A percentile compares a stretch with the other conserved stretches of the same genome.
Conservation (phyloP, 2,113 vertebrate genomes). For the Tympanuchus pallidicinctus region DNA sequence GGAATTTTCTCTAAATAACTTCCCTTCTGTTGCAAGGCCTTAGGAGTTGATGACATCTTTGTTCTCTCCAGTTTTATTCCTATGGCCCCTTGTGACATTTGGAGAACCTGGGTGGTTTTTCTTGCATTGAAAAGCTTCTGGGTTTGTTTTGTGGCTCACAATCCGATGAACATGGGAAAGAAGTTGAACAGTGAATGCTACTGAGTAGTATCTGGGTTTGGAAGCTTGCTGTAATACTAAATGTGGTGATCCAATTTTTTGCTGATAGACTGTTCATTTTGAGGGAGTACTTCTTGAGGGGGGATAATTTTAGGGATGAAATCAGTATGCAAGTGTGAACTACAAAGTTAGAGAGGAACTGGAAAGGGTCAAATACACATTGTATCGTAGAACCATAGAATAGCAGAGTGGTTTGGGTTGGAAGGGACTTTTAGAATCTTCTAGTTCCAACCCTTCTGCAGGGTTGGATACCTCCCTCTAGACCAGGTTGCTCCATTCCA, state of each 20-base stretch:
- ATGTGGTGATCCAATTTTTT: background rate
- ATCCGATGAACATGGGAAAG: accelerated
- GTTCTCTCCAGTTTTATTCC: background rate
- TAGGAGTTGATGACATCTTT: background rate
- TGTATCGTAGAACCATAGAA: too few relatives aligned
- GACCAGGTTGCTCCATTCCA: too few relatives aligned
- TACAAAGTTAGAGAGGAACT: background rate
- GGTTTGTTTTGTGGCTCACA: background rate
- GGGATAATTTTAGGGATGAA: background rate
- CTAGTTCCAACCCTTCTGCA: too few relatives aligned
- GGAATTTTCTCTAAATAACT: background rate
- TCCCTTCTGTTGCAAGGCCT: background rate
- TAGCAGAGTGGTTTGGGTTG: too few relatives aligned
- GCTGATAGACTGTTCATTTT: background rate
- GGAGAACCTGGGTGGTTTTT: background rate
- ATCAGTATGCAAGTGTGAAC: background rate
- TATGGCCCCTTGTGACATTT: background rate
- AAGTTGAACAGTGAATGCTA: background rate
- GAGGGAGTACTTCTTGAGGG: background rate
- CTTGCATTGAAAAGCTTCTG: background rate
- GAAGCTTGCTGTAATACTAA: background rate
- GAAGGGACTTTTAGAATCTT: too few relatives aligned
- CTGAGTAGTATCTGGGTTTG: background rate
- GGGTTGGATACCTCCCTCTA: too few relatives aligned
- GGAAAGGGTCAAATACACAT: background rate